Conservation (phyloP, 2,113 vertebrate species). For the Falcunculus frontatus region DNA sequence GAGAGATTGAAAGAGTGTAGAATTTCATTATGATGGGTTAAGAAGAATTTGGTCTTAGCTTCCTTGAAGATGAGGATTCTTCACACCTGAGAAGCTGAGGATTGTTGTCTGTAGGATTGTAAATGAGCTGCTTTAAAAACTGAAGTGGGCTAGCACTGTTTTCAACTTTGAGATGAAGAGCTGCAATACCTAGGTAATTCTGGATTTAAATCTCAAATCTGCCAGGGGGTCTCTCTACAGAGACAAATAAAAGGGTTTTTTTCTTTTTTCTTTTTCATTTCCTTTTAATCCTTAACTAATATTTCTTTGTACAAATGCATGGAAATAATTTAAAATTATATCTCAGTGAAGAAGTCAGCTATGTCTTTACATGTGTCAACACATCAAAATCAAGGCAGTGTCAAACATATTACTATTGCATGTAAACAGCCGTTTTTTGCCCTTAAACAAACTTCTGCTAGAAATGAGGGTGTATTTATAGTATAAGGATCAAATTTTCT, state of each 20-base stretch:
- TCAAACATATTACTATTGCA: background rate
- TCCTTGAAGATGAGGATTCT: background rate
- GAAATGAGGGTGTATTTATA: background rate
- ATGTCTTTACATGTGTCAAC: background rate
- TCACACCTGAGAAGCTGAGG: background rate
- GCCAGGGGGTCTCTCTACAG: background rate
- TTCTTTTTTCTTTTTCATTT: background rate
- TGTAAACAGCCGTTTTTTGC: background rate
- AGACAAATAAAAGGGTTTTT: background rate
- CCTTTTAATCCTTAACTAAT: background rate
- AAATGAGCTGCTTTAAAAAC: background rate
- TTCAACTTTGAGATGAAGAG: background rate
- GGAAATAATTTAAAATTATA: background rate
- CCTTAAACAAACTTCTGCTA: background rate
- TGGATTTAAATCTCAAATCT: background rate
- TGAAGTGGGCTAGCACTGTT: background rate
- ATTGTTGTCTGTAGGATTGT: background rate
- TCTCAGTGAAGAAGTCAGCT: background rate
- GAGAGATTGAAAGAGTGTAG: background rate
- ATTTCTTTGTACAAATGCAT: background rate
- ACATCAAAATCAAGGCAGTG: background rate
- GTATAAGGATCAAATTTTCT: background rate
- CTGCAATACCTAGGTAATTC: background rate
- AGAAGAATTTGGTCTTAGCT: background rate
- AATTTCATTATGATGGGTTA: background rate